These are phyloP conservation scores for Drosophila subpulchrella DNA, from an alignment of 1,140 invertebrate genomes.

Conservation along the genomic window DNA sequence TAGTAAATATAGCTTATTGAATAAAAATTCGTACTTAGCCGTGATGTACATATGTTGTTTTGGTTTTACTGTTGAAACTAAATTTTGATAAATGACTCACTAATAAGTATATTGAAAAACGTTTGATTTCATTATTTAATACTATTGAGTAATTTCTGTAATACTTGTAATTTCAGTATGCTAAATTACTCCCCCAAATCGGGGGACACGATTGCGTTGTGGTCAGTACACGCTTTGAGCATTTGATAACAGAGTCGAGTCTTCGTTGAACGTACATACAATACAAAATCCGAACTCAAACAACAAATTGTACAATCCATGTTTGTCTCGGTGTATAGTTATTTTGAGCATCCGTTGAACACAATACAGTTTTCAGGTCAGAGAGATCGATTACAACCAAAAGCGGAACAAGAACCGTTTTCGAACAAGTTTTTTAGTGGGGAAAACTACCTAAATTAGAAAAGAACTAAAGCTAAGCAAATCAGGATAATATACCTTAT, in stretches of 20 bases:
- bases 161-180: slow-evolving; percentile 38
- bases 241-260: slow-evolving; percentile 43
- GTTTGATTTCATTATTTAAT: slow-evolving; percentile 65
- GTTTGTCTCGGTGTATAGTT: slow-evolving; percentile 34
- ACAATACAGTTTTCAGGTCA: slow-evolving; percentile 64
- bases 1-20: slow-evolving; percentile 74
- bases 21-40: slow-evolving; percentile 81
- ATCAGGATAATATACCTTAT: not conserved
- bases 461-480: slow-evolving; percentile 16
- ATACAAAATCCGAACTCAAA: slow-evolving; percentile 23
- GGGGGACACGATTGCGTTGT: slow-evolving; percentile 46
- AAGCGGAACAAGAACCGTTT: slow-evolving; percentile 38
- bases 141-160: slow-evolving; percentile 68
- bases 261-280: slow-evolving; percentile 51
- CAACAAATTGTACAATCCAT: slow-evolving; percentile 39
- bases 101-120: slow-evolving; percentile 64
- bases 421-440: not conserved
- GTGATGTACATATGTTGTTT: slow-evolving; percentile 70
- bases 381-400: slow-evolving; percentile 60
- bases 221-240: slow-evolving; percentile 60
- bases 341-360: slow-evolving; percentile 71
- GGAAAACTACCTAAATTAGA: not conserved
- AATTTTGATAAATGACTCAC: slow-evolving; percentile 50
- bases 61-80: slow-evolving; percentile 40
- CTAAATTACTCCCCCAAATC: slow-evolving; percentile 26